Evolutionary conservation across 2,113 vertebrate species (phyloP).

Genomic region (Nipponia nippon): DNA sequence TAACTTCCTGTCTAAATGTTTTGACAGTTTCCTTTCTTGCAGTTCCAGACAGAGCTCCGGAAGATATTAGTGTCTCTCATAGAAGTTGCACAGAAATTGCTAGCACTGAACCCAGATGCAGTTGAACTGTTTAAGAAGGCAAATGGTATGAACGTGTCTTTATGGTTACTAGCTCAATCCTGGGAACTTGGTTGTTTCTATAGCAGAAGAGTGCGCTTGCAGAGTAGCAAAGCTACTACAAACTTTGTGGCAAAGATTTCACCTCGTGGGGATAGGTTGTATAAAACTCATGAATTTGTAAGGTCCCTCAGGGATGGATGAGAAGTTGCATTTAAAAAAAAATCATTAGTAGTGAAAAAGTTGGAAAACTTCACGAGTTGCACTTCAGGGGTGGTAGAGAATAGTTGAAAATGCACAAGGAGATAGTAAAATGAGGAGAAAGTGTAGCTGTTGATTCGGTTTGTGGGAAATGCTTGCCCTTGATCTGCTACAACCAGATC

Average conservation of each 20-base stretch:
- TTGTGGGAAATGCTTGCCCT: not conserved
- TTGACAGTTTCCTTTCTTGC: constrained; percentile 50
- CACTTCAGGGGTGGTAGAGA: not conserved
- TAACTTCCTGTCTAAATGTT: constrained; percentile 18
- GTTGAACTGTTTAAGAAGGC: constrained; percentile 98
- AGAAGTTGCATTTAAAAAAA: not conserved
- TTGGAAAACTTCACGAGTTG: not conserved
- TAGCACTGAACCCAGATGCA: constrained; percentile 95
- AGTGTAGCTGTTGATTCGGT: not conserved
- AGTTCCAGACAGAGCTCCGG: constrained; percentile 98
- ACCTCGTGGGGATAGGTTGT: not conserved
- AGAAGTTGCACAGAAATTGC: constrained; percentile 94
- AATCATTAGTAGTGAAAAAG: not conserved
- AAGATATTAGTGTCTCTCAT: constrained; percentile 97
- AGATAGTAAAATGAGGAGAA: not conserved
- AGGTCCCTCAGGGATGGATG: not conserved
- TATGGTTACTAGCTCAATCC: not conserved
- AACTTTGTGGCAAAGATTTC: not conserved
- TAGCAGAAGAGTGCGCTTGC: not conserved
- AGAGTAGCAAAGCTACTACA: not conserved
- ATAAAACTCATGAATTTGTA: not conserved
- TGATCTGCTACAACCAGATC: not conserved
- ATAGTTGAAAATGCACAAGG: not conserved
- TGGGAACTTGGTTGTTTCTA: not conserved
- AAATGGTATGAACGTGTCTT: constrained; percentile 78